Conservation (phyloP, 2,888 invertebrate genomes). For the Ischnus inquisitorius region DNA sequence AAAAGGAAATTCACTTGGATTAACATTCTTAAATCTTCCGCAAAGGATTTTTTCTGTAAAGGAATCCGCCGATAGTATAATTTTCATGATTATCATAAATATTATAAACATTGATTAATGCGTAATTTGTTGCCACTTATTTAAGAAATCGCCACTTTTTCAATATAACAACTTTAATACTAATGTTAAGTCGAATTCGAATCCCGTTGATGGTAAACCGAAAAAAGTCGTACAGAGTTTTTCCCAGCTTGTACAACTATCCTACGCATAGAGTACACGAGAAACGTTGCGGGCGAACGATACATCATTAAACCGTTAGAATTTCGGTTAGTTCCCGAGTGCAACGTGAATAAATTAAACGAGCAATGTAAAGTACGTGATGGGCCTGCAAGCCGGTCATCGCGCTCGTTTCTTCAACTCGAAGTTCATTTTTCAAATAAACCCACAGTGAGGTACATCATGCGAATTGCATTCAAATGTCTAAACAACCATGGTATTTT, state of each 20-base stretch:
- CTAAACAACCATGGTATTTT: too few species aligned
- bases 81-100: background rate
- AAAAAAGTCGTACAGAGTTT: background rate
- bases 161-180: too few species aligned
- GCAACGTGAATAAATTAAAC: conserved; percentile 57
- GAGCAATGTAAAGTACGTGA: conserved; percentile 53
- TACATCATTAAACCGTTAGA: conserved; percentile 62
- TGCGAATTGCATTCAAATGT: background rate
- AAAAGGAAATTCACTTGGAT: background rate
- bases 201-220: background rate
- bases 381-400: conserved; percentile 40
- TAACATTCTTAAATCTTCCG: background rate
- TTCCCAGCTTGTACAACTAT: background rate
- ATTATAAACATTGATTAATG: too few species aligned
- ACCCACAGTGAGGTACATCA: background rate
- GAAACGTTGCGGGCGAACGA: conserved; percentile 44
- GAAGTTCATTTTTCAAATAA: background rate
- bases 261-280: background rate
- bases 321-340: conserved; percentile 52
- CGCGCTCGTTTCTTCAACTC: conserved; percentile 50
- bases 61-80: too few species aligned
- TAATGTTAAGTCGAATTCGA: background rate
- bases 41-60: background rate
- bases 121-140: too few species aligned
- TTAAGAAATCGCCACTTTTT: too few species aligned